These are phyloP conservation scores for Sarcophaga carnaria DNA, from an alignment of 2,888 invertebrate species.

Conservation along the genomic window DNA sequence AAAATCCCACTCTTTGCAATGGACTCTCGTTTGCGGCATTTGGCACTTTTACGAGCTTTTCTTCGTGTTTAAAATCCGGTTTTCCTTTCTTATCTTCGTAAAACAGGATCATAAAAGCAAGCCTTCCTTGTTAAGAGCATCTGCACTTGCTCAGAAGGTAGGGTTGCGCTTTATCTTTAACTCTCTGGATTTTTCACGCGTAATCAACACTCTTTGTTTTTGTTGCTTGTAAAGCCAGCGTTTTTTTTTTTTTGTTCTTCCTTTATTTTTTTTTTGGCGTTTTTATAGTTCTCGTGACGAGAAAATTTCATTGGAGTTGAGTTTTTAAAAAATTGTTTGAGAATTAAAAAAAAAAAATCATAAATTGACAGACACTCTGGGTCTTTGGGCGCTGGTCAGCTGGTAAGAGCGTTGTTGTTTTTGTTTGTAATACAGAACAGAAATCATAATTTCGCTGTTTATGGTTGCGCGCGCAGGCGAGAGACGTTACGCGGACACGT, in stretches of 20 bases:
- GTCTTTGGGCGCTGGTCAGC: conserved; percentile 48
- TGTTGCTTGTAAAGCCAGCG: conserved; percentile 46
- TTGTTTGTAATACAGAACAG: conserved; percentile 59
- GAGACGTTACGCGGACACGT: conserved; percentile 42
- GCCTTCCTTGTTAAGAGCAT: neutral
- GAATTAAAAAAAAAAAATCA: conserved; percentile 39
- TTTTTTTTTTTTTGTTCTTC: conserved; percentile 22
- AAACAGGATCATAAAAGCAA: neutral
- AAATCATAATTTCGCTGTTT: conserved; percentile 69
- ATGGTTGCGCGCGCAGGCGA: conserved; percentile 32
- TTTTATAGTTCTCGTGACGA: conserved; percentile 25
- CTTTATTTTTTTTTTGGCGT: neutral
- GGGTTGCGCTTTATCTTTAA: conserved; percentile 1
- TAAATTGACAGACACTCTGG: conserved; percentile 53
- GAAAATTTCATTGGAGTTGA: conserved; percentile 25
- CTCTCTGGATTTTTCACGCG: conserved; percentile 30
- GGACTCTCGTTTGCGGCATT: conserved; percentile 54
- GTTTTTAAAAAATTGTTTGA: conserved; percentile 21
- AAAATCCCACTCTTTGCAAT: conserved; percentile 7
- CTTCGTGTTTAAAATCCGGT: neutral
- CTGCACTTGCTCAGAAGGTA: neutral
- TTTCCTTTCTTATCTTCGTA: neutral
- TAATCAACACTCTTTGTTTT: conserved; percentile 52
- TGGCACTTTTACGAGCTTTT: conserved; percentile 60
- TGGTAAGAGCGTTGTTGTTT: conserved; percentile 60